A percentile compares a stretch with the other conserved stretches of the same genome.
phyloP scores from a whole-genome alignment of 2,113 vertebrate species.

The Vireo altiloquus region DNA sequence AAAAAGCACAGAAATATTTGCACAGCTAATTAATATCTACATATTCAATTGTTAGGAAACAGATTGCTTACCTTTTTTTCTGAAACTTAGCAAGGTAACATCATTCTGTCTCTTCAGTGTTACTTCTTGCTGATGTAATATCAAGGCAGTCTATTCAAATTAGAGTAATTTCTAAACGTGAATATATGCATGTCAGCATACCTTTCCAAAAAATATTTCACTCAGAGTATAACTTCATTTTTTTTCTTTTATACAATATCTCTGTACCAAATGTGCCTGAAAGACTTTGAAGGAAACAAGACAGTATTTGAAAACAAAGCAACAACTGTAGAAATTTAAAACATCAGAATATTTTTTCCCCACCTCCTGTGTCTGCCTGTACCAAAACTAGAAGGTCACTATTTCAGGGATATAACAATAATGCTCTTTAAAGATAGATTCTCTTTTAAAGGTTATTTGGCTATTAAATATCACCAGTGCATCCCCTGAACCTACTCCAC shows the following conservation, averaged over 20 bases:
- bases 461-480: neutral
- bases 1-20: neutral
- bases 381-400: neutral
- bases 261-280: neutral
- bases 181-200: neutral
- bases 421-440: neutral
- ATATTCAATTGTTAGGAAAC: neutral
- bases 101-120: neutral
- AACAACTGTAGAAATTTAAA: neutral
- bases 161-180: neutral
- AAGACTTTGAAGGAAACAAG: neutral
- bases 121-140: neutral
- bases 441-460: neutral
- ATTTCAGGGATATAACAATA: neutral
- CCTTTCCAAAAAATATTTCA: neutral
- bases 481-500: neutral
- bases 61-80: neutral
- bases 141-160: neutral
- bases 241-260: neutral
- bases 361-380: accelerated
- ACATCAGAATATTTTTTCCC: neutral
- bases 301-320: neutral
- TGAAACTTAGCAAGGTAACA: neutral
- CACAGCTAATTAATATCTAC: neutral
- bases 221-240: neutral